Evolutionary conservation across 2,797 vertebrate genomes (phyloP).

Genomic region (Vultur gryphus): DNA sequence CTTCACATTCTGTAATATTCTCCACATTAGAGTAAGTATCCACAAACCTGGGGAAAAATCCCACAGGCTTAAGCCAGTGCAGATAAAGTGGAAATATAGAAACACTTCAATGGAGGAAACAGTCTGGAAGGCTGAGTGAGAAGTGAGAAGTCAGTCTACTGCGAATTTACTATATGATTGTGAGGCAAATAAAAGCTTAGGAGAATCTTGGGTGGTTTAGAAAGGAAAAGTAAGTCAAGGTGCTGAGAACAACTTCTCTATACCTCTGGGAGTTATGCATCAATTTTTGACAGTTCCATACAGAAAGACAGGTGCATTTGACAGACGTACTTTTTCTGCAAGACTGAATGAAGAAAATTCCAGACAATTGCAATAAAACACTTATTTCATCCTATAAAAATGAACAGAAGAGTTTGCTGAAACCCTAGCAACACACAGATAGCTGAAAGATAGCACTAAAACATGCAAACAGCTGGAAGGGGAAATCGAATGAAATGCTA

Average conservation of each 20-base stretch:
- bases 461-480: background rate
- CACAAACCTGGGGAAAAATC: background rate
- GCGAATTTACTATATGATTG: background rate
- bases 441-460: background rate
- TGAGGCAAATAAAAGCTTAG: constrained; percentile 4
- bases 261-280: background rate
- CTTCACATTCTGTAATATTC: background rate
- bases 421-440: background rate
- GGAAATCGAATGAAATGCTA: background rate
- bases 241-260: background rate
- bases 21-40: background rate
- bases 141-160: background rate
- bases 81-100: background rate
- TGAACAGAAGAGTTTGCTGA: background rate
- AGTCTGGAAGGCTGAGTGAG: background rate
- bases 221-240: background rate
- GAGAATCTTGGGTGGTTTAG: background rate
- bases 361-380: background rate
- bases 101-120: background rate
- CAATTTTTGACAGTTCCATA: background rate
- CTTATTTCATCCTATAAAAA: background rate
- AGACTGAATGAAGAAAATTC: constrained; percentile 18
- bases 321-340: constrained; percentile 7
- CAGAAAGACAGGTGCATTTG: background rate
- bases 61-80: background rate